These are phyloP conservation scores for Pedionomus torquatus DNA, from an alignment of 2,113 vertebrate species.

Conservation along the genomic window DNA sequence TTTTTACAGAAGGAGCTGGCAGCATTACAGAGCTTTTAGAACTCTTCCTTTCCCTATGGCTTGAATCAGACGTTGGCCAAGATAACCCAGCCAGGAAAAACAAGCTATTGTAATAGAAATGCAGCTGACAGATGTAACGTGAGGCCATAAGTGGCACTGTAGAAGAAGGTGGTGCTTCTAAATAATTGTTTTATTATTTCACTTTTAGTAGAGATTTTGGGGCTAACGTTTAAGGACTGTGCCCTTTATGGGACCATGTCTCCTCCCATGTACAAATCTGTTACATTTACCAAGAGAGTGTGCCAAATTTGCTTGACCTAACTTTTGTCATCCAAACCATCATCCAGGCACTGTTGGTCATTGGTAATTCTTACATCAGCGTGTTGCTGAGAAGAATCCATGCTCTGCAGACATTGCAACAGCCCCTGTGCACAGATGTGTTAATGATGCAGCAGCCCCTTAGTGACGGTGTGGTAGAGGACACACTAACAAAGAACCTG, in stretches of 20 bases:
- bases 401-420: background rate
- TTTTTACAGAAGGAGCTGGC: background rate
- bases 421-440: background rate
- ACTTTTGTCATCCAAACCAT: background rate
- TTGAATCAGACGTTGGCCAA: conserved; percentile 37
- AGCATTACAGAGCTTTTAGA: background rate
- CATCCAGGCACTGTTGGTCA: background rate
- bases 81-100: background rate
- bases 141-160: background rate
- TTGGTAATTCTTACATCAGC: background rate
- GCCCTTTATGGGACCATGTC: background rate
- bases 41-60: background rate
- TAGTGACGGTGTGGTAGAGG: too few relatives aligned
- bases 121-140: conserved; percentile 32
- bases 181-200: background rate
- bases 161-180: background rate
- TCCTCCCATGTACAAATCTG: background rate
- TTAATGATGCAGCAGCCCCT: background rate
- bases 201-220: background rate
- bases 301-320: background rate
- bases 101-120: background rate
- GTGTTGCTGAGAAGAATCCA: background rate
- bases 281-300: background rate
- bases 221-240: background rate
- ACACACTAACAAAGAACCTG: background rate